Base-by-base conservation (phyloP, 2,113 vertebrate species). In the Andinoacara biseriatus region DNA sequence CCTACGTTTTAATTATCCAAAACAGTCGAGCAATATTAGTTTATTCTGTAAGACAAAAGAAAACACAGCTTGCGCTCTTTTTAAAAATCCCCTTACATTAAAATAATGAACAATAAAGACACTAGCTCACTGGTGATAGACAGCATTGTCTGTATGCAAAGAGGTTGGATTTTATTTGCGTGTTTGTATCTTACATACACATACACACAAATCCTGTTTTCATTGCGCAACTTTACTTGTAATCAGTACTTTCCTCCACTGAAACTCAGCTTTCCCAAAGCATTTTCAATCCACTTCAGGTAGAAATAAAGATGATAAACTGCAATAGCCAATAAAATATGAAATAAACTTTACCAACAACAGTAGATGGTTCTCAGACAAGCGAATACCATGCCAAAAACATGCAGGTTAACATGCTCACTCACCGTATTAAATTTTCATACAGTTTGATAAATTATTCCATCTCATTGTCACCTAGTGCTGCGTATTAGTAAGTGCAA, bases 261-360 rank as follows among this genome's bases (percentile, higher is more conserved):
- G 46, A 76, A 78, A 65, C 38, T 7, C 15, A 15, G 9, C 13
- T n/a, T 58, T 33, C 17, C 18, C 10, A 14, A 26, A 60, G 20
- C 26, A 60, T 56, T 33, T 40, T 56, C 35, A 67, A 60, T 60
- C 17, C 63, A 59, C 72, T 79, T 72, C 5, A 46, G 49, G 67
- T n/a, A 61, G 43, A 74, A 78, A 75, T 67, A 75, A 22, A 74
- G 52, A 15, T 77, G 31, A 74, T 62, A 29, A 59, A 18, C 58
- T 76, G 22, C 67, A 54, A 67, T 65, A 83, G 29, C 40, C 1
- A n/a, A 56, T 83, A 43, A 65, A 43, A 63, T 46, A 56, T 78
- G n/a, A 78, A 80, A 61, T 52, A 61, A 15, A 18, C 6, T 20
- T 74, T 15, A 58, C 49, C 9, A 63, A 26, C 15, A 60, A 29